phyloP scores from a whole-genome alignment of 2,888 invertebrate genomes.

The Melanargia galathea region DNA sequence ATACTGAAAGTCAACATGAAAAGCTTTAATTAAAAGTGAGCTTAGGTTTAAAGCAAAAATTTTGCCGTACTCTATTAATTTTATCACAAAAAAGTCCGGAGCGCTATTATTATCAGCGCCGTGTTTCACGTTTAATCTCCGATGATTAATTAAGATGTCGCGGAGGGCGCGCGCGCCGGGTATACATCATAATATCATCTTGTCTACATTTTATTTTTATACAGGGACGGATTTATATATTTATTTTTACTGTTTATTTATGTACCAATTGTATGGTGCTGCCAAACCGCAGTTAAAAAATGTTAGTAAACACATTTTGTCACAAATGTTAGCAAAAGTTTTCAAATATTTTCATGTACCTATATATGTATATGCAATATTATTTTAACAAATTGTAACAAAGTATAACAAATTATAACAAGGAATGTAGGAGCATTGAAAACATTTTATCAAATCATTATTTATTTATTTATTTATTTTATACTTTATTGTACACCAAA shows the following conservation, averaged over 20 bases:
- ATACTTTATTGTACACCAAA: no score
- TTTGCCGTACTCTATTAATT: constrained; percentile 31
- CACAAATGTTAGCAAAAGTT: no score
- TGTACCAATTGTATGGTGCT: no score
- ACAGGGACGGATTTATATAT: constrained; percentile 53
- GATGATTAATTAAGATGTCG: constrained; percentile 75
- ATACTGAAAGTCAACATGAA: not conserved
- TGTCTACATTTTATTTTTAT: constrained; percentile 53
- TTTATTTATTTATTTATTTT: no score
- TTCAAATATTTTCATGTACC: no score
- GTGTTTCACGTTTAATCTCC: constrained; percentile 73
- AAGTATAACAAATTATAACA: no score
- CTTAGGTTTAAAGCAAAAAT: not conserved
- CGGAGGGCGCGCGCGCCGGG: constrained; percentile 52
- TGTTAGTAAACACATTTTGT: no score
- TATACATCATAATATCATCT: constrained; percentile 71
- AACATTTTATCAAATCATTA: no score
- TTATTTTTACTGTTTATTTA: not conserved
- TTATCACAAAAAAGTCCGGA: constrained; percentile 42
- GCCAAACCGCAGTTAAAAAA: no score
- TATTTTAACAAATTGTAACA: no score
- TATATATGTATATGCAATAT: no score
- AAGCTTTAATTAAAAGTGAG: not conserved
- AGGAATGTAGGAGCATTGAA: no score
- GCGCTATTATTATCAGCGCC: constrained; percentile 52